Evolutionary conservation across 2,888 invertebrate genomes (phyloP).

Genomic region (Sphecodes monilicornis): DNA sequence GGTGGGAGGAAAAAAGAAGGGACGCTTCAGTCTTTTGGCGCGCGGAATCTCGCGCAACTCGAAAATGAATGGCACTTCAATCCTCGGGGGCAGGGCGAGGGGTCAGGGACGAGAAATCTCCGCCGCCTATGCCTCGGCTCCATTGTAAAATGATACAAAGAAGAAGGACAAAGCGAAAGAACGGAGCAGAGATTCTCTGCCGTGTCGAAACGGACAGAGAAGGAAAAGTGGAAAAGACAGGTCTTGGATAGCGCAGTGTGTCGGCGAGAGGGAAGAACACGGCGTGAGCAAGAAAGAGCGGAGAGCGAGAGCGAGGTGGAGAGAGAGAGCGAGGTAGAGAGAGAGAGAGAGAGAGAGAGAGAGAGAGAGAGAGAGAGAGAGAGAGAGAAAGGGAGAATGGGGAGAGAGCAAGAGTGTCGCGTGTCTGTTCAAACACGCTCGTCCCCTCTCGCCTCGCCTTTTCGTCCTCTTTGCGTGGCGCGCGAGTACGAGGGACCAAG

Average conservation of each 20-base stretch:
- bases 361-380: not conserved
- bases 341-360: constrained; percentile 74
- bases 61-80: constrained; percentile 80
- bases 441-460: constrained; percentile 53
- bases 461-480: constrained; percentile 52
- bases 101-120: constrained; percentile 58
- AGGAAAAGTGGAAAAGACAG: constrained; percentile 43
- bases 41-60: constrained; percentile 75
- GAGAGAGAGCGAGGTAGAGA: not conserved
- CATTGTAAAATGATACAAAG: constrained; percentile 82
- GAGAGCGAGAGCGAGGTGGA: not conserved
- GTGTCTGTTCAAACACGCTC: constrained; percentile 83
- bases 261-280: not conserved
- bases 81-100: constrained; percentile 55
- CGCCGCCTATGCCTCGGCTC: constrained; percentile 53
- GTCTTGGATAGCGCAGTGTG: constrained; percentile 12
- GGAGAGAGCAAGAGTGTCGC: constrained; percentile 80
- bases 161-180: constrained; percentile 51
- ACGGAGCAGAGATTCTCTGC: constrained; percentile 50
- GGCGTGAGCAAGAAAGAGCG: not conserved
- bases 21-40: constrained; percentile 45
- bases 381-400: not conserved
- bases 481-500: constrained; percentile 57
- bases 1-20: constrained; percentile 2
- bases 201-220: constrained; percentile 46